A percentile compares a stretch with the other conserved stretches of the same genome.
phyloP scores from a whole-genome alignment of 2,797 vertebrate species.

The Tamandua tetradactyla region DNA sequence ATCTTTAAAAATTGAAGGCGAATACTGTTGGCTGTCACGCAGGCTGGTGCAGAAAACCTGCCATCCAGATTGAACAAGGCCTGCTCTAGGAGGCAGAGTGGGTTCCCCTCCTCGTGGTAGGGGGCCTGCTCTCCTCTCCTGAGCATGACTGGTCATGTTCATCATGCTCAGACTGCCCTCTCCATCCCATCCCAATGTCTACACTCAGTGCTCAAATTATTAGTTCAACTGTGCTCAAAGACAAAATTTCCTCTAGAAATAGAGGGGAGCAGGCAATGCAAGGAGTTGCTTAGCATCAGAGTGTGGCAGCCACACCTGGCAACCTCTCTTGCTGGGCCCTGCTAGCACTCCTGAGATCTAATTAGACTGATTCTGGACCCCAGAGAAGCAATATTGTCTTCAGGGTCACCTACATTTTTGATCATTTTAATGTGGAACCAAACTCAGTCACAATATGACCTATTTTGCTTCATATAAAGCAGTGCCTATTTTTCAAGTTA shows the following conservation, averaged over 20 bases:
- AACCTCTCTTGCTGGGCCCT: background rate
- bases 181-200: background rate
- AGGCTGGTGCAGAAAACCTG: conserved; percentile 72
- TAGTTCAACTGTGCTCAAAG: conserved; percentile 53
- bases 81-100: background rate
- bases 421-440: conserved; percentile 78
- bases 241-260: background rate
- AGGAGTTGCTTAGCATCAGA: rapidly evolving
- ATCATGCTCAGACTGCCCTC: too few relatives aligned
- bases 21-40: too few relatives aligned
- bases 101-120: too few relatives aligned
- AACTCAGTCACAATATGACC: conserved; percentile 47
- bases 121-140: background rate
- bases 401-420: background rate
- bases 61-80: conserved; percentile 58
- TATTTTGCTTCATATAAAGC: conserved; percentile 80
- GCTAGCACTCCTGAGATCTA: conserved; percentile 55
- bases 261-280: background rate
- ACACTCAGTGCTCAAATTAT: background rate
- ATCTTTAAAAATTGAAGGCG: background rate
- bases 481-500: conserved; percentile 79
- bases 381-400: conserved; percentile 24
- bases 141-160: background rate
- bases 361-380: conserved; percentile 64
- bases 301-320: rapidly evolving